A percentile compares a stretch with the other conserved stretches of the same genome.
These are phyloP conservation scores for Pammene aurita DNA, from an alignment of 2,888 invertebrate species.

Conservation along the genomic window DNA sequence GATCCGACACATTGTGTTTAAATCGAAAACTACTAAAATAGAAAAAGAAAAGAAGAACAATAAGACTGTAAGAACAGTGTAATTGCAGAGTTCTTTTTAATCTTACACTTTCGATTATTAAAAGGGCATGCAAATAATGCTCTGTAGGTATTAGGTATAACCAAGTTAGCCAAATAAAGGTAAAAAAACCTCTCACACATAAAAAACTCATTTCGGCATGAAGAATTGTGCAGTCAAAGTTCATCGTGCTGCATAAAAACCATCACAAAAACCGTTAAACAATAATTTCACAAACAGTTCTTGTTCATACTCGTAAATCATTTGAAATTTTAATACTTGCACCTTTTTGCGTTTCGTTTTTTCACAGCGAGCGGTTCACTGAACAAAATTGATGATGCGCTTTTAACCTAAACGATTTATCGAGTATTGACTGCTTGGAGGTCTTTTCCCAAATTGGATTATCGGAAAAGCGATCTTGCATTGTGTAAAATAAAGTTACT, in stretches of 20 bases:
- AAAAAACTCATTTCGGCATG: neutral
- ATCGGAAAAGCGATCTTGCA: neutral
- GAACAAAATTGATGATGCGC: constrained; percentile 24
- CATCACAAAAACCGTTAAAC: constrained; percentile 13
- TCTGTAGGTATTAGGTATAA: too few relatives aligned
- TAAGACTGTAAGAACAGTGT: too few relatives aligned
- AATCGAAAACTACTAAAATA: too few relatives aligned
- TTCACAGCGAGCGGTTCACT: neutral
- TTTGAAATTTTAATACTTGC: constrained; percentile 8
- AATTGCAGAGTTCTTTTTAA: too few relatives aligned
- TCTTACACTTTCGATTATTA: too few relatives aligned
- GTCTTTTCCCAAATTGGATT: constrained; percentile 1
- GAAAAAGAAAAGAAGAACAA: too few relatives aligned
- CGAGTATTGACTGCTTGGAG: neutral
- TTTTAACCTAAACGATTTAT: constrained; percentile 28
- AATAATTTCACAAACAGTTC: constrained; percentile 1
- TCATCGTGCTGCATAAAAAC: constrained; percentile 9
- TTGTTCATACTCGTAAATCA: constrained; percentile 6
- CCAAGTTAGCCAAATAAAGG: too few relatives aligned
- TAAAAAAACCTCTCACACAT: neutral
- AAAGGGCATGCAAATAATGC: too few relatives aligned
- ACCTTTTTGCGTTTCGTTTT: constrained; percentile 11
- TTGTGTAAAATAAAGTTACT: neutral
- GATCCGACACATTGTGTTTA: too few relatives aligned
- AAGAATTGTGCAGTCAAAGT: neutral